These are phyloP conservation scores for Iphiclides podalirius DNA, from an alignment of 2,888 invertebrate genomes.

Conservation along the genomic window DNA sequence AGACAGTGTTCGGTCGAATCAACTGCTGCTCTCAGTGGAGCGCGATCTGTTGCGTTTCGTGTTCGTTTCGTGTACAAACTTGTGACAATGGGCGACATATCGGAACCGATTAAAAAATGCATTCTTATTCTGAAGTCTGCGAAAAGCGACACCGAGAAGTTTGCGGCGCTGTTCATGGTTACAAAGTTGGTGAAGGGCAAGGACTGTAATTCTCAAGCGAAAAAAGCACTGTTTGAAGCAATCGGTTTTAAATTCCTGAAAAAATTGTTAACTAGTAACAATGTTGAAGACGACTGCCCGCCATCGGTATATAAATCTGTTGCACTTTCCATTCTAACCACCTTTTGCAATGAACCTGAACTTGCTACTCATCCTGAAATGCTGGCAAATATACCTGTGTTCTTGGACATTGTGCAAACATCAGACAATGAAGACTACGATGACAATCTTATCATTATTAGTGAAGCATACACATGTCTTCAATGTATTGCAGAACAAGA, in stretches of 20 bases:
- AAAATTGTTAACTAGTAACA: slow-evolving; percentile 86
- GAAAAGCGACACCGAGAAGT: slow-evolving; percentile 92
- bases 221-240: slow-evolving; percentile 91
- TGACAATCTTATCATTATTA: slow-evolving; percentile 91
- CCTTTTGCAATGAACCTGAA: slow-evolving; percentile 90
- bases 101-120: slow-evolving; percentile 92
- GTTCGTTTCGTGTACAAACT: slow-evolving; percentile 57
- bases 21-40: slow-evolving; percentile 66
- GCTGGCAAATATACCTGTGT: slow-evolving; percentile 89
- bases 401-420: slow-evolving; percentile 90
- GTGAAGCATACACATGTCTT: slow-evolving; percentile 91
- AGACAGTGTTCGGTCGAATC: slow-evolving; percentile 64
- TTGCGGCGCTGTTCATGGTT: slow-evolving; percentile 94
- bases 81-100: slow-evolving; percentile 80
- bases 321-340: slow-evolving; percentile 91
- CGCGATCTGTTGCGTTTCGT: slow-evolving; percentile 68
- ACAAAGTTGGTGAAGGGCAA: slow-evolving; percentile 93
- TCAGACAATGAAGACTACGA: slow-evolving; percentile 92
- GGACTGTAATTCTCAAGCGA: slow-evolving; percentile 88
- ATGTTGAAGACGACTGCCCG: slow-evolving; percentile 92
- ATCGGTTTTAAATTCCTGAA: slow-evolving; percentile 93
- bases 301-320: slow-evolving; percentile 94
- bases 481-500: slow-evolving; percentile 89
- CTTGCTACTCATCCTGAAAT: slow-evolving; percentile 91
- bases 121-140: slow-evolving; percentile 88